Evolutionary conservation across 1,140 invertebrate species (phyloP), one percentile per base, ranked within the genome.

Genomic region (Globodera rostochiensis): DNA sequence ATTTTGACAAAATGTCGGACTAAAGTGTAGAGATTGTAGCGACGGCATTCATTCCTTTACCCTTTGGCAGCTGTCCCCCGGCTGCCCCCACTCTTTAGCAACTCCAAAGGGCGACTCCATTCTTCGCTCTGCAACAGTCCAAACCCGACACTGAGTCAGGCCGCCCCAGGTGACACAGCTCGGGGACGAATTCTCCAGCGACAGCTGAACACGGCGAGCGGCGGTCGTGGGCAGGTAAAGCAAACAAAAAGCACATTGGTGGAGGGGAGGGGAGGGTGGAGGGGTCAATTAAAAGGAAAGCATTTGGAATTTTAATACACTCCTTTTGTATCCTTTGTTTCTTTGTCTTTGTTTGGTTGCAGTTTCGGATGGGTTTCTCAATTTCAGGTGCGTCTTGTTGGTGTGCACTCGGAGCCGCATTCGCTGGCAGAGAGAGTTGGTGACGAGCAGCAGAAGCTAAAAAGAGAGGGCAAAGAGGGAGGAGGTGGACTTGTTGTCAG

Each of bases 371-470:
- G 25, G 25, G 25, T 36, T 36, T 36, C 25, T 36, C 25, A 36
- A 50, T 1, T 60, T 13, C 8, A 69, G 46, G 79, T 74, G n/a
- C 79, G 79, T 19, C 57, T 73, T 50, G n/a, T 80, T 13, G 70
- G 79, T 11, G 79, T 74, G 45, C 69, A 74, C 21, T 74, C 73
- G 67, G 73, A 80, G 50, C 76, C 76, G 2, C 57, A 69, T 11
- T 74, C 70, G 4, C 45, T 74, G 57, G 73, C 69, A n/a, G 57
- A 66, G 46, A 64, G 49, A 45, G 6, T 69, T 9, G 19, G 57
- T 53, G 71, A 50, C 50, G 64, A 79, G 67, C 75, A 79, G 74
- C 15, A 79, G 19, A 13, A 73, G 50, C 5, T 9, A 1, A 15
- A 73, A n/a, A 15, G 50, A 73, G 71, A 19, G 5, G 71, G 25